Conservation (phyloP, 2,113 vertebrate genomes). For the Furnarius figulus region DNA sequence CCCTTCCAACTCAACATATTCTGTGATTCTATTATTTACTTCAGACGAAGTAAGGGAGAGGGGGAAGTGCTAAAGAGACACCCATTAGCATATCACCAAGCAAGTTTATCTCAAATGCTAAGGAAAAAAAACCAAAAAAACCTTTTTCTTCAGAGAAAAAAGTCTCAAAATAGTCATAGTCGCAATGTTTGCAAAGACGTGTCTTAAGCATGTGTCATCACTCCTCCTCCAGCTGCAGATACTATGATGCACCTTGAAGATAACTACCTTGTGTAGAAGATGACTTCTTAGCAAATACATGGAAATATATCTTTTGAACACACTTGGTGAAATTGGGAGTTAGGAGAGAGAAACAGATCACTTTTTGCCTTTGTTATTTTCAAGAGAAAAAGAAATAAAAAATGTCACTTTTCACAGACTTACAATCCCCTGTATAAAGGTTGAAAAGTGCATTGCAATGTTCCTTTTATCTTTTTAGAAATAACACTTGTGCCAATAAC, state of each 20-base stretch:
- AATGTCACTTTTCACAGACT: not conserved
- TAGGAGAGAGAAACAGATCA: not conserved
- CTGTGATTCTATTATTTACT: not conserved
- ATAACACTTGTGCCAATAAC: not conserved
- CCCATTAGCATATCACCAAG: not conserved
- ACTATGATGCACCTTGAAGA: not conserved
- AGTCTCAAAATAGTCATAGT: not conserved
- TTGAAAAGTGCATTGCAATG: not conserved
- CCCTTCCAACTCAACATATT: not conserved
- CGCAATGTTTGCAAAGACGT: not conserved
- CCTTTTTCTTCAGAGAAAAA: not conserved
- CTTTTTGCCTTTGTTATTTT: not conserved
- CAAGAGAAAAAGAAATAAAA: not conserved
- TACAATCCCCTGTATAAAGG: not conserved
- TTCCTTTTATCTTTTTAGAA: conserved; percentile 16
- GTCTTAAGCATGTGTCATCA: not conserved
- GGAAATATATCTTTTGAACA: not conserved
- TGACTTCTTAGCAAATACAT: not conserved
- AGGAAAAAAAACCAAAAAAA: not conserved
- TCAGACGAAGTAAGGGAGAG: not conserved
- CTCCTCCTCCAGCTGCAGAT: not conserved
- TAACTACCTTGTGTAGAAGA: not conserved
- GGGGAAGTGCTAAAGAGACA: not conserved
- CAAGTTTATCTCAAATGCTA: not conserved
- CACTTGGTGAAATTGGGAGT: not conserved